Evolutionary conservation across 2,888 invertebrate species (phyloP), one percentile per base, ranked within the genome.

Genomic region (Trichogramma dendrolimi): DNA sequence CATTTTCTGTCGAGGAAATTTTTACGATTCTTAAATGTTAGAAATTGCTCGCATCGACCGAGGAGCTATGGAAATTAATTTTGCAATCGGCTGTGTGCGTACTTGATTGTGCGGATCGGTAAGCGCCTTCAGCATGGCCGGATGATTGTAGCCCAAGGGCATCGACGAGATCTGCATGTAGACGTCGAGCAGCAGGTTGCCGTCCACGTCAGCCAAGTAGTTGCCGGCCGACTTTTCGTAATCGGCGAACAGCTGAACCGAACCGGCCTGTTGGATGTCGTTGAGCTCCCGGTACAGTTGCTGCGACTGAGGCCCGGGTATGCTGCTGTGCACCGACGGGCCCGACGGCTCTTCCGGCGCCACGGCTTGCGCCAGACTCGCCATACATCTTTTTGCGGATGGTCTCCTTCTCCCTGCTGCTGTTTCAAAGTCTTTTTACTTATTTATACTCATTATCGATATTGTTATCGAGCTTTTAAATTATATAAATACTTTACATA

Each of bases 111-210:
- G 93, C 47, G 88, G 85, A 78, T 91, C 84, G 57, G 85, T 80
- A 71, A 96, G 88, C 1, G 87, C 86, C 63, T 85, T 84, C 27
- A 94, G 77, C 66, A 96, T 80, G 54, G 88, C 88, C 2, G 96
- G 96, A 80, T 97, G 96, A 79, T 98, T 98, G 79, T 98, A 98
- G 6, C 96, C 96, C 60, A 94, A 75, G 0, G 94, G 93, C 68
- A 93, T 80, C 1, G 93, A 92, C 0, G 93, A 91, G 72, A 94
- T 93, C 85, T 98, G 97, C 63, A 92, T 94, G 78, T 89, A 97
- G n/a, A 93, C 85, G 80, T 99, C 98, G 69, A 98, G 84, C 69
- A 96, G 83, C 8, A 85, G 80, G 76, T 96, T 96, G 6, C 90
- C 96, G 80, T 99, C 98, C 4, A 90, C 96, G 80, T 99, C 99